These are phyloP conservation scores for Rhizomys pruinosus DNA, from an alignment of 2,113 vertebrate genomes.

Conservation along the genomic window DNA sequence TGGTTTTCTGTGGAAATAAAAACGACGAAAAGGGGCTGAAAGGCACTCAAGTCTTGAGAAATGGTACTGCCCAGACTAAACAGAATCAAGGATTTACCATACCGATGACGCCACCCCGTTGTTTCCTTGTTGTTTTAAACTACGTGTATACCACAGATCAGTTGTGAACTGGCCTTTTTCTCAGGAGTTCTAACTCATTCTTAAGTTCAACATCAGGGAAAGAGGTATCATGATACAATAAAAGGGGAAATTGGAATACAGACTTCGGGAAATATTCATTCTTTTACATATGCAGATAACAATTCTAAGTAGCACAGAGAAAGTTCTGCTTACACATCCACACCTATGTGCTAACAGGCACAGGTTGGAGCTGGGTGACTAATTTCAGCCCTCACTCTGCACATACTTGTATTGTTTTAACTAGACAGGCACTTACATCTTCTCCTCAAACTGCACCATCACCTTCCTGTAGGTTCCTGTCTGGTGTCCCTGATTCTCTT, in stretches of 20 bases:
- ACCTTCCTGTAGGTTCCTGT: fast-evolving
- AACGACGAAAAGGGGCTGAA: not conserved
- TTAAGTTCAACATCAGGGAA: not conserved
- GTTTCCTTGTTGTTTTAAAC: not conserved
- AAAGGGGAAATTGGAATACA: not conserved
- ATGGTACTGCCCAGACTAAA: not conserved
- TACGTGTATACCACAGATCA: not conserved
- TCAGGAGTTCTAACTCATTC: not conserved
- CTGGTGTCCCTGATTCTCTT: not conserved
- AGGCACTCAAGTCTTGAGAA: not conserved
- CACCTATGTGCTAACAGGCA: not conserved
- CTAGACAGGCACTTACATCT: not conserved
- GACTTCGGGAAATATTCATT: too few species aligned
- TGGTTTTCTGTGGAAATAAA: conserved; percentile 62
- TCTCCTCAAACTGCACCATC: too few species aligned
- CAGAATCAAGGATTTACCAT: not conserved
- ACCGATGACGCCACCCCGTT: not conserved
- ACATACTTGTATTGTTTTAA: not conserved
- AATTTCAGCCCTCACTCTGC: too few species aligned
- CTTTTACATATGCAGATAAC: not conserved
- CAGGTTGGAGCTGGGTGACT: fast-evolving
- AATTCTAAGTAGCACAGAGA: not conserved
- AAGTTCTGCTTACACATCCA: fast-evolving
- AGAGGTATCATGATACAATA: not conserved
- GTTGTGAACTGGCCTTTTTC: not conserved